Evolutionary conservation across 2,888 invertebrate species (phyloP), one percentile per base, ranked within the genome.

Genomic region (Sminthurinus aureus): DNA sequence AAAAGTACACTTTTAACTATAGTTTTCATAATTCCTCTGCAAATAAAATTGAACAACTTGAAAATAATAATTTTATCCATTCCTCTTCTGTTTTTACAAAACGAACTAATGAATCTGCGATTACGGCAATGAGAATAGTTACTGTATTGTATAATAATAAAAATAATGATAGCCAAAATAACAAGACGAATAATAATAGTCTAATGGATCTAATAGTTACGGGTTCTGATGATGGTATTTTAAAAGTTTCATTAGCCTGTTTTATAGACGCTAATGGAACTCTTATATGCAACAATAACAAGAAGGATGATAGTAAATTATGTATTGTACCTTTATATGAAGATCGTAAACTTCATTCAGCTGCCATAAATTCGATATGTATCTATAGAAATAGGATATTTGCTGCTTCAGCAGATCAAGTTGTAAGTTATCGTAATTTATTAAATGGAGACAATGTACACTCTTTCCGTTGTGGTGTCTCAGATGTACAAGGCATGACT

Each of bases 401-500:
- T 51, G 76, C 82, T 69, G 66, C 75, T 11, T 82, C 82, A 13
- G 82, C 82, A 15, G 82, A 82, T 24, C 82, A 82, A 22, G 50
- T 77, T 12, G 69, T 82, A n/a, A 67, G 51, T n/a, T 13, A 76
- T 22, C 66, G 75, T 18, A 75, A 66, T 26, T 66, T 77, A 20
- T 1, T 38, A 38, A 51, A 76, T 77, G 52, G 75, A 22, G 6
- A n/a, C 11, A 12, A 38, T 51, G 18, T 64, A n/a, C 38, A 64
- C 2, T 24, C n/a, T 3, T 67, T 75, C 76, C 75, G 76, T 50
- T 75, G 67, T 50, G 82, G 82, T 51, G 76, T 82, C 12, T 67
- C 9, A 12, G 82, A 82, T 67, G 76, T 82, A 0, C 82, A 82
- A 67, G 66, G 24, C 52, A 76, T 76, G 58, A 26, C 64, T 24